Conservation (phyloP, 1,140 invertebrate species). For the Leptestheria dahalacensis region DNA sequence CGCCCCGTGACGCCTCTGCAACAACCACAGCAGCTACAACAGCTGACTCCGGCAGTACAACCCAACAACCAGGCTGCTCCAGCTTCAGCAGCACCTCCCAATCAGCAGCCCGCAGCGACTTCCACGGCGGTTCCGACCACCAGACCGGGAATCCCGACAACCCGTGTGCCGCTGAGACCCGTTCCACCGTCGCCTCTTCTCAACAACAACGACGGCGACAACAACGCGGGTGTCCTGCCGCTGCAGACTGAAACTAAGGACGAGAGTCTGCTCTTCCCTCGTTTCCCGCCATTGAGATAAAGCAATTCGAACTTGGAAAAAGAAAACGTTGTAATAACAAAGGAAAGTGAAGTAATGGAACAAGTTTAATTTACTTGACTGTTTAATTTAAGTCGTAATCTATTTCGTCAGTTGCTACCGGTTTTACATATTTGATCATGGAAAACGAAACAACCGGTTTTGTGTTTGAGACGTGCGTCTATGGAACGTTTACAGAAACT, state of each 20-base stretch:
- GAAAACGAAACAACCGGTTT: too few species aligned
- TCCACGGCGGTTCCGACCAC: neutral
- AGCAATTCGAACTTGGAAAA: neutral
- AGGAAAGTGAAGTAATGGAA: too few species aligned
- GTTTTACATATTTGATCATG: too few species aligned
- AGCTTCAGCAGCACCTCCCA: neutral
- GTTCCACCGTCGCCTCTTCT: constrained; percentile 14
- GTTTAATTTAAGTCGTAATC: neutral
- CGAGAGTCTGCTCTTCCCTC: constrained; percentile 10
- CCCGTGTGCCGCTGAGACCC: constrained; percentile 6
- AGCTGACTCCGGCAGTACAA: neutral
- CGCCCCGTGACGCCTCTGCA: neutral
- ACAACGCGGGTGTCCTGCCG: constrained; percentile 13
- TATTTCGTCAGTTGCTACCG: neutral
- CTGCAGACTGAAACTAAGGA: constrained; percentile 15
- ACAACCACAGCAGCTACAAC: neutral
- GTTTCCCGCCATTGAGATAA: constrained; percentile 10
- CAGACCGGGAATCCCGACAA: constrained; percentile 6
- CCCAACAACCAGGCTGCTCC: neutral
- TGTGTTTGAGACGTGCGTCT: too few species aligned
- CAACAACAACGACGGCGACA: constrained; percentile 10
- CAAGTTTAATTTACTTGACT: too few species aligned
- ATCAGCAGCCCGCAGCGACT: neutral
- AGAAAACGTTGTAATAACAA: neutral
- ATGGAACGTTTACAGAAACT: too few species aligned